Base-by-base conservation (phyloP, 2,113 vertebrate species). In the Lipotes vexillifer region DNA sequence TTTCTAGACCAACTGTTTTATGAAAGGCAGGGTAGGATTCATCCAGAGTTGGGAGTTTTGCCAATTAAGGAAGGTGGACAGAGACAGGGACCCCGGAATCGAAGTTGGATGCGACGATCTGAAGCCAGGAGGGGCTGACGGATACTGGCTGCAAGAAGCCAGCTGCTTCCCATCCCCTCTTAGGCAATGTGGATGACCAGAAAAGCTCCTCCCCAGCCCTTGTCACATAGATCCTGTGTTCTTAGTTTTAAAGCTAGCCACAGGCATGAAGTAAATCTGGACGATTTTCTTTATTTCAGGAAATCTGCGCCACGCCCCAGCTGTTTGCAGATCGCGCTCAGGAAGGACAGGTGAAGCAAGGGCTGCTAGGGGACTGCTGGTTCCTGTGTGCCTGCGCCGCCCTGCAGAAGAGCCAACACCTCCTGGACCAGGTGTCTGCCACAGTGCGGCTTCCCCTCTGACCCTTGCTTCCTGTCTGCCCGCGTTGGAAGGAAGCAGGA, bases 281-380 rank as follows among this genome's bases (percentile, higher is more conserved):
- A 31, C 15, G 0, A 0, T 17, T 71, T 83, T 90, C 96, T 96
- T 92, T 31, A 55, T 97, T 98, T 63, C 96, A 99, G 99, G 99
- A 99, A 84, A 99, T 99, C 57, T 99, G 99, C 96, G 97, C 97
- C 36, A 55, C 98, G 1, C 99, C 99, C 93, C 98, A 95, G 38
- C 98, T 99, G 23, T 99, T 99, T 96, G 98, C 99, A 63, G 98
- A 99, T 88, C 97, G 98, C 93, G 98, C 96, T 0, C 98, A 97
- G 94, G 98, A 99, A 84, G 99, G 98, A 69, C 99, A 99, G 92
- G 99, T 99, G 44, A 99, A 99, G 97, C 99, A 99, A 97, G 99
- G 99, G 55, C 98, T 99, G 95, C 97, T 99, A 98, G 99, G 99
- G 91, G 99, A 99, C 78, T 99, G 99, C 98, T 99, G 99, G 99